A percentile compares a stretch with the other conserved stretches of the same genome.
Conservation (phyloP, 2,797 vertebrate species). For the Neosalanx taihuensis region DNA sequence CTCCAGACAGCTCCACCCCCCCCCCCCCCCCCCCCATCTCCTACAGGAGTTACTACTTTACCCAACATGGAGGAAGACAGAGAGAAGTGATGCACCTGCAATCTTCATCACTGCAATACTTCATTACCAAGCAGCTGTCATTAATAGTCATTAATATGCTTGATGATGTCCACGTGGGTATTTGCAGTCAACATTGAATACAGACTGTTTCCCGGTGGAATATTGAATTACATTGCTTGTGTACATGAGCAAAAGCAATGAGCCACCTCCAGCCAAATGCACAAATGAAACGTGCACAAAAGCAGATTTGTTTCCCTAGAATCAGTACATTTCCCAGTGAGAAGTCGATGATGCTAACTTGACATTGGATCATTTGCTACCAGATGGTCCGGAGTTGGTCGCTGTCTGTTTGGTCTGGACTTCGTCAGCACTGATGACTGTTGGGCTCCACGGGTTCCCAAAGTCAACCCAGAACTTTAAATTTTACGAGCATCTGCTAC, state of each 20-base stretch:
- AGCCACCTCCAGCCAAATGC: background rate
- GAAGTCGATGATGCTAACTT: constrained; percentile 30
- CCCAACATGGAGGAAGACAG: background rate
- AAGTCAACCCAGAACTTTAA: constrained; percentile 43
- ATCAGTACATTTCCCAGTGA: constrained; percentile 55
- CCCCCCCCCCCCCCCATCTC: background rate
- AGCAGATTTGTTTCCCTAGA: constrained; percentile 36
- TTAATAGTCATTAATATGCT: constrained; percentile 64
- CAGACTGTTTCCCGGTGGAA: background rate
- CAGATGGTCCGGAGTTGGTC: constrained; percentile 43
- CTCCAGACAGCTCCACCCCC: background rate
- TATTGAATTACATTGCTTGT: background rate
- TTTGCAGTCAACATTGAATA: constrained; percentile 45
- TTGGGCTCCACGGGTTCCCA: constrained; percentile 50
- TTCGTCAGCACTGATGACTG: constrained; percentile 49
- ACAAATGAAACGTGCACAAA: constrained; percentile 19
- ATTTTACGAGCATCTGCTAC: constrained; percentile 50
- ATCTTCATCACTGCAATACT: constrained; percentile 52
- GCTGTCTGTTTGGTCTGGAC: constrained; percentile 35
- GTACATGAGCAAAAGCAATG: constrained; percentile 4
- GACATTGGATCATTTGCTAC: constrained; percentile 29
- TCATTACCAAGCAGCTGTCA: constrained; percentile 52
- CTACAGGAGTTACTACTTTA: constrained; percentile 7
- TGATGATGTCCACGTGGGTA: constrained; percentile 32
- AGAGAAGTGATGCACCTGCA: constrained; percentile 33